Evolutionary conservation across 2,113 vertebrate genomes (phyloP), one percentile per base, ranked within the genome.

Genomic region (Cephalopterus ornatus): DNA sequence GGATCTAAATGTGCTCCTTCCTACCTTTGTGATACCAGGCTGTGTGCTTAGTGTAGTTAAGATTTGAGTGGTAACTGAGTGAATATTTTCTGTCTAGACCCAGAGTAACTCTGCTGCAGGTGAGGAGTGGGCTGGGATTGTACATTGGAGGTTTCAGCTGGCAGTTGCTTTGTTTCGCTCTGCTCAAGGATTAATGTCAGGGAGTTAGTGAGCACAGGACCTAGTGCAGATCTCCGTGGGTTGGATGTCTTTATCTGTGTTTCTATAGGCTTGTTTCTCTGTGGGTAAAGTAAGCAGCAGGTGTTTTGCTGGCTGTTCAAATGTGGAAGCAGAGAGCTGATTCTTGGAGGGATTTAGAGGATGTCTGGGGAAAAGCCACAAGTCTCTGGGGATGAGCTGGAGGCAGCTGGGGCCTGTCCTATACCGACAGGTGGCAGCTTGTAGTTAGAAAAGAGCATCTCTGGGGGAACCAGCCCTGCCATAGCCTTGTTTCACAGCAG

Each of bases 381-480:
- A 65, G 9, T 10, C 0, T 1, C 22, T 2, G 11, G 84, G 65
- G 30, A 46, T 14, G 32, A 66, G 63, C 44, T 3, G 5, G 13
- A 2, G 1, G 12, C 2, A 2, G 28, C 37, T 0, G 8, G 22
- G 41, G 12, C 47, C 52, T 27, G 35, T 63, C 59, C 24, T 20
- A 32, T 58, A 32, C 85, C 89, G 35, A 86, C 61, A 95, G 89
- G 30, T 94, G 91, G 95, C 95, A 97, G 96, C 87, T 97, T 2
- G 2, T 65, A 26, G 85, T 72, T 52, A 73, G 32, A 22, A 41
- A 63, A 83, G 79, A 82, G 62, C 46, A 30, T 88, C 66, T 53
- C 42, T 49, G 6, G 1, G 30, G 47, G 24, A 83, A 12, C 9
- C 12, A 41, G 78, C 70, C 30, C 52, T 79, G 52, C 62, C 20